These are phyloP conservation scores for Escarpia spicata DNA, from an alignment of 2,888 invertebrate genomes.

Conservation along the genomic window DNA sequence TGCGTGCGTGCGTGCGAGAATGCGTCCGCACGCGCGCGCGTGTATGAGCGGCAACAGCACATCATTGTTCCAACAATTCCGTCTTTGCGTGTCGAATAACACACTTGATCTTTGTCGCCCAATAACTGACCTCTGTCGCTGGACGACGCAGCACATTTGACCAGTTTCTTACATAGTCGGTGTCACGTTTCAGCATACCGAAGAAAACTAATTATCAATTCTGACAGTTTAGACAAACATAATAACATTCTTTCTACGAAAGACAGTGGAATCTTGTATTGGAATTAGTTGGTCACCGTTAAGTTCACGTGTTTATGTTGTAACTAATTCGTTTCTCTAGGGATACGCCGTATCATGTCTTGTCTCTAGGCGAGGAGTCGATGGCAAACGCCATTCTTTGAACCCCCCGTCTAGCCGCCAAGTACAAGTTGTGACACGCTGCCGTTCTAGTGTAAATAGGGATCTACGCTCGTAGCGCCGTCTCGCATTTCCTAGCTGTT, in stretches of 20 bases:
- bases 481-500: not conserved
- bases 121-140: not conserved
- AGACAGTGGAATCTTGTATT: not conserved
- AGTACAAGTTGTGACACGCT: not conserved
- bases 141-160: not conserved
- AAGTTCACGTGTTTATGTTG: not conserved
- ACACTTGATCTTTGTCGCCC: not conserved
- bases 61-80: not conserved
- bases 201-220: not conserved
- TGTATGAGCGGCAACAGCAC: not conserved
- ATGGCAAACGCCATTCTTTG: not conserved
- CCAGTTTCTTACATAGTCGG: not conserved
- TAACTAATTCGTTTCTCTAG: not conserved
- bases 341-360: not conserved
- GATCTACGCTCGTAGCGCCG: not conserved
- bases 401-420: not conserved
- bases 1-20: not conserved
- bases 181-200: not conserved
- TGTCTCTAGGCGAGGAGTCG: not conserved
- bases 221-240: constrained; percentile 3
- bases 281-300: not conserved
- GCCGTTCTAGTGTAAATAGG: not conserved
- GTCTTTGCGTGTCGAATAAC: not conserved
- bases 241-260: not conserved
- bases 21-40: not conserved